Percentiles rank a stretch among this genome's conserved stretches.
These are phyloP conservation scores for Echeneis naucrates DNA, from an alignment of 2,797 vertebrate species.

Conservation along the genomic window DNA sequence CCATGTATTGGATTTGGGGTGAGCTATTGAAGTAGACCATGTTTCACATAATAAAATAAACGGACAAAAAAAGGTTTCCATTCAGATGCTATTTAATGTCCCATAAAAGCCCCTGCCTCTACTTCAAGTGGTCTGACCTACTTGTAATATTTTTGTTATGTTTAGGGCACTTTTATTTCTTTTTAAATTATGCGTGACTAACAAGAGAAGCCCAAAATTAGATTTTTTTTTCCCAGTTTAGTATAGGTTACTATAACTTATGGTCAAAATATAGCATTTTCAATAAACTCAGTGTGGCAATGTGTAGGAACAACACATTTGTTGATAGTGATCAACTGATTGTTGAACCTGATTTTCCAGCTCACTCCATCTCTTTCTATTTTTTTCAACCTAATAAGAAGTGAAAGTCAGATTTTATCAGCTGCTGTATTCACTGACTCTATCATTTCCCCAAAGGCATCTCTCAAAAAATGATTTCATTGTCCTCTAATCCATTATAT, in stretches of 20 bases:
- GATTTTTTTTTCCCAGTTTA: not conserved
- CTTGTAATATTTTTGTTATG: not conserved
- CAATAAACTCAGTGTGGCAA: conserved; percentile 3
- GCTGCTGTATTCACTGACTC: conserved; percentile 56
- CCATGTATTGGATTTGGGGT: not conserved
- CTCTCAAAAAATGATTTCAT: conserved; percentile 70
- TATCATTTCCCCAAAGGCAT: conserved; percentile 72
- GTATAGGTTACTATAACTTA: too few species aligned
- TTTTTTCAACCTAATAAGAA: conserved; percentile 56
- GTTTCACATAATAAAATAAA: not conserved
- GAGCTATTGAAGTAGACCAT: not conserved
- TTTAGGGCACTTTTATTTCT: too few species aligned
- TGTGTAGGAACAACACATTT: conserved; percentile 9
- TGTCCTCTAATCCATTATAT: conserved; percentile 78
- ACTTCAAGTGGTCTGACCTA: not conserved
- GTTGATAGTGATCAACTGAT: conserved; percentile 31
- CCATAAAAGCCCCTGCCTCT: not conserved
- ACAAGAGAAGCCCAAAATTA: too few species aligned
- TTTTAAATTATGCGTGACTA: too few species aligned
- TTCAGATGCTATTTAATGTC: not conserved
- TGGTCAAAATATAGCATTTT: not conserved
- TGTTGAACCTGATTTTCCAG: conserved; percentile 36
- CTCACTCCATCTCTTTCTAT: conserved; percentile 30
- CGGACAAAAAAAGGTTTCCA: not conserved
- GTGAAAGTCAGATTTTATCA: conserved; percentile 63